These are phyloP conservation scores for Spinus olivaceus DNA, from an alignment of 2,797 vertebrate species.

Conservation along the genomic window DNA sequence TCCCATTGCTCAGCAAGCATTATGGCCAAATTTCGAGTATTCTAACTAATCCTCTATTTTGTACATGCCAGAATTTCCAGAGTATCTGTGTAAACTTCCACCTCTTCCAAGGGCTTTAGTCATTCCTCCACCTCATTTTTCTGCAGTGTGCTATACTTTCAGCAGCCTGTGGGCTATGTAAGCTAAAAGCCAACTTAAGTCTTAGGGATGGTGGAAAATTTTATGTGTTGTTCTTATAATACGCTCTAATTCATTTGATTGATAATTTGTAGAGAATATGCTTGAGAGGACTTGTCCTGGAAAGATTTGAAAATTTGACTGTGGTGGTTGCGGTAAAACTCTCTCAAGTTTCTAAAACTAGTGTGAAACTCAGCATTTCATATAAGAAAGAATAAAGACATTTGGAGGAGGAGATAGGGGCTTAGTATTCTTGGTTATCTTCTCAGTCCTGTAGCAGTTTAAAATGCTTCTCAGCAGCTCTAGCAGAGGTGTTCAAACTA, in stretches of 20 bases:
- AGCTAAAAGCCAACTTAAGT: neutral
- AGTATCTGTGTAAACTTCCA: neutral
- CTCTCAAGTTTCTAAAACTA: neutral
- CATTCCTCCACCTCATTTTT: neutral
- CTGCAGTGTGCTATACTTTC: neutral
- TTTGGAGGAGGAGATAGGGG: neutral
- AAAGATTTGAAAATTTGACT: neutral
- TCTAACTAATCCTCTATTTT: neutral
- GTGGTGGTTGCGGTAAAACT: neutral
- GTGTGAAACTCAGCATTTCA: neutral
- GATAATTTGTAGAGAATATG: neutral
- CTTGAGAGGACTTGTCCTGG: neutral
- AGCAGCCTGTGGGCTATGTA: neutral
- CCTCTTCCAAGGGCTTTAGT: neutral
- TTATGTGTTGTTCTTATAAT: neutral
- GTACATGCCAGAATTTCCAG: neutral
- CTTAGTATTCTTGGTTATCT: neutral
- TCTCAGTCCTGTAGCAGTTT: neutral
- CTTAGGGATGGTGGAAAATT: neutral
- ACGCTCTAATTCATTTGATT: neutral
- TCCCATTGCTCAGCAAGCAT: neutral
- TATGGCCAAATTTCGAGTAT: neutral
- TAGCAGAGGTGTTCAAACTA: neutral
- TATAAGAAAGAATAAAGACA: neutral
- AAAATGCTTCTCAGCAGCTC: neutral